Evolutionary conservation across 2,888 invertebrate species (phyloP).

Genomic region (Phaonia tiefii): DNA sequence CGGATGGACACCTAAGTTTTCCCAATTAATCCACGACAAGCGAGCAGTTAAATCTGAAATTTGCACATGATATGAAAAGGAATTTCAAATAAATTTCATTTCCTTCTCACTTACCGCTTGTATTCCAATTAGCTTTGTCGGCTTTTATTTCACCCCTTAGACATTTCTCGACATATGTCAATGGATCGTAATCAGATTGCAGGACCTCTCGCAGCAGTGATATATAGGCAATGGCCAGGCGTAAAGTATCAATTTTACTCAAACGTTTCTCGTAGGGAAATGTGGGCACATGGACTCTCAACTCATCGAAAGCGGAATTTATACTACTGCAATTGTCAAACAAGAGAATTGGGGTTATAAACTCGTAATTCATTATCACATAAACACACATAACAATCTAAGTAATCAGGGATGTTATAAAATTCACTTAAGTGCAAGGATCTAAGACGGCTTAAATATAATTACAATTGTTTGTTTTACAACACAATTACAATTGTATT

Average conservation of each 20-base stretch:
- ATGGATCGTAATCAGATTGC: constrained; percentile 93
- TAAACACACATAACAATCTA: not conserved
- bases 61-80: not conserved
- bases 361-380: constrained; percentile 17
- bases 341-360: too few species aligned
- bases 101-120: constrained; percentile 89
- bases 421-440: too few species aligned
- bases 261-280: constrained; percentile 99
- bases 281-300: constrained; percentile 98
- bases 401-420: not conserved
- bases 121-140: constrained; percentile 96
- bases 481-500: too few species aligned
- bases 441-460: too few species aligned
- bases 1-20: constrained; percentile 96
- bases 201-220: constrained; percentile 94
- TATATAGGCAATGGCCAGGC: constrained; percentile 98
- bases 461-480: too few species aligned
- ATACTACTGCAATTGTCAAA: constrained; percentile 90
- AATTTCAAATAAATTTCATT: not conserved
- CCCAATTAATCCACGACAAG: constrained; percentile 99
- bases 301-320: constrained; percentile 99
- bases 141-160: constrained; percentile 94
- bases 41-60: constrained; percentile 95
- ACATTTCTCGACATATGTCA: constrained; percentile 96
- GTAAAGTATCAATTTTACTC: constrained; percentile 98